Evolutionary conservation across 2,113 vertebrate genomes (phyloP).

Genomic region (Melospiza georgiana): DNA sequence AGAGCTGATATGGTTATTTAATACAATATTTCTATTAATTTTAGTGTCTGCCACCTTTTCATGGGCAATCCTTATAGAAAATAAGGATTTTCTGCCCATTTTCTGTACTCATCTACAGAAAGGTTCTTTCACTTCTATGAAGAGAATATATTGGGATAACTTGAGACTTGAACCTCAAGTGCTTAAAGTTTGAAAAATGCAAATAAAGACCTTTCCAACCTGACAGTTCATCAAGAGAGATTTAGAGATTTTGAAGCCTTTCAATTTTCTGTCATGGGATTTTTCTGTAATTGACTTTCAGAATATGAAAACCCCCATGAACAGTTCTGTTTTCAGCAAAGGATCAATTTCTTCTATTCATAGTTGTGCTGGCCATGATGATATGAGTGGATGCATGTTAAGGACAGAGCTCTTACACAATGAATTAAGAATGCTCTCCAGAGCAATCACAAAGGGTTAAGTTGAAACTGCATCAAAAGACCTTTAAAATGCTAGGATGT

Average conservation of each 20-base stretch:
- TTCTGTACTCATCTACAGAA: neutral
- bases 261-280: neutral
- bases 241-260: neutral
- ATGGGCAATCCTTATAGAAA: neutral
- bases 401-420: neutral
- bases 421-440: neutral
- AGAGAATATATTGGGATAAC: neutral
- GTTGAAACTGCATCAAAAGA: neutral
- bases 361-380: neutral
- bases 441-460: neutral
- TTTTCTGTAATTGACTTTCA: neutral
- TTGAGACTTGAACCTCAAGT: neutral
- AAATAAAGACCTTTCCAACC: neutral
- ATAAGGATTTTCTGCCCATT: neutral
- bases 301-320: neutral
- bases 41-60: neutral
- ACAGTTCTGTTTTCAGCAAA: neutral
- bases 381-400: neutral
- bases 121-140: neutral
- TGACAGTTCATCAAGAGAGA: neutral
- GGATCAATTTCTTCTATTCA: neutral
- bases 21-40: neutral
- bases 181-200: neutral
- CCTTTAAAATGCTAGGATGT: neutral
- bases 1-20: neutral